phyloP scores from a whole-genome alignment of 1,140 invertebrate species.

The Leptinotarsa texana region DNA sequence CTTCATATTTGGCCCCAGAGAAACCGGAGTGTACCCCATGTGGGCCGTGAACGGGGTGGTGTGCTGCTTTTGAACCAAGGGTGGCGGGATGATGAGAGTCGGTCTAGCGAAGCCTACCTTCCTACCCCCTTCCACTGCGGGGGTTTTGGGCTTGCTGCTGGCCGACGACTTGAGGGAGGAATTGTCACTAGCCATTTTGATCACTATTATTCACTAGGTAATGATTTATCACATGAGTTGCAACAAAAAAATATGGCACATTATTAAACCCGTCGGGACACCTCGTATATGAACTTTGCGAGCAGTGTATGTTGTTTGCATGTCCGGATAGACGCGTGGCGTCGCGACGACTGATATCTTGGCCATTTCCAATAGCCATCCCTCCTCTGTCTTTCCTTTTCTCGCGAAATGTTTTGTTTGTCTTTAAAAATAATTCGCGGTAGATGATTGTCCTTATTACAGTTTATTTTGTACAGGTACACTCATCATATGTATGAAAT shows the following conservation, averaged over 20 bases:
- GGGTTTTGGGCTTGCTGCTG: slow-evolving; percentile 23
- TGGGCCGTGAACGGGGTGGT: neutral
- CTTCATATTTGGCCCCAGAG: slow-evolving; percentile 37
- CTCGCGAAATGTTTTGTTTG: neutral
- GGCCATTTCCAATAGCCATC: slow-evolving; percentile 17
- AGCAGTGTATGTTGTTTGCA: slow-evolving; percentile 25
- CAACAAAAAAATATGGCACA: neutral
- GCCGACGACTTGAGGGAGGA: slow-evolving; percentile 14
- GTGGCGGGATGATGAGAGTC: slow-evolving; percentile 41
- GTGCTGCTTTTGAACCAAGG: slow-evolving; percentile 24
- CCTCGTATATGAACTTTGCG: neutral
- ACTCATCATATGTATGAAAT: too few relatives aligned
- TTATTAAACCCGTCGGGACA: neutral
- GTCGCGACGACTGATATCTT: slow-evolving; percentile 30
- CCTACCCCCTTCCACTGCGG: slow-evolving; percentile 22
- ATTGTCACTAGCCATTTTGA: slow-evolving; percentile 21
- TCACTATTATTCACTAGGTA: neutral
- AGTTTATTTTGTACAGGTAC: too few relatives aligned
- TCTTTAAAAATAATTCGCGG: neutral
- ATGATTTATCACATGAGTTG: too few relatives aligned
- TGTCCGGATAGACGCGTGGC: neutral
- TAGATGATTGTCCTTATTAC: neutral
- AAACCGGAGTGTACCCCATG: slow-evolving; percentile 9
- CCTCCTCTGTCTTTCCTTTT: slow-evolving; percentile 2
- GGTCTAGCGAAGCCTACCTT: slow-evolving; percentile 41